Conservation (phyloP, 2,797 vertebrate species). For the Gymnocypris eckloni region DNA sequence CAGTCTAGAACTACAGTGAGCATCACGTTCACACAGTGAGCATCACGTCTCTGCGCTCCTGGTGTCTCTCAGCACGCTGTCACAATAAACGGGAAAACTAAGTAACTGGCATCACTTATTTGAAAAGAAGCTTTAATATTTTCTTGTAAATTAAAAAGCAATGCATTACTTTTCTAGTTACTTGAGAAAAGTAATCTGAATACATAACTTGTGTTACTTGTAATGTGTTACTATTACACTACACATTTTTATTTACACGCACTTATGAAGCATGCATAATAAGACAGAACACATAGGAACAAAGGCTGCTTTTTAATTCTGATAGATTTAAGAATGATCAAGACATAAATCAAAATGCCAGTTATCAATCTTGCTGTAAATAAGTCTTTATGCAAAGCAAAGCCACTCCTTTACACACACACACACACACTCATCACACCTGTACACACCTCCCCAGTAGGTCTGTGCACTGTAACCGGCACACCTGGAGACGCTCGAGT, state of each 20-base stretch:
- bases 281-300: neutral
- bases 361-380: neutral
- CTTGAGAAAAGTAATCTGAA: neutral
- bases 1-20: too few relatives aligned
- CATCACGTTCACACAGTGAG: too few relatives aligned
- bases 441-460: conserved; percentile 55
- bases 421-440: conserved; percentile 36
- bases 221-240: neutral
- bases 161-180: neutral
- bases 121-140: too few relatives aligned
- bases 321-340: neutral
- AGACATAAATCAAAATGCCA: conserved; percentile 3
- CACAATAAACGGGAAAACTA: too few relatives aligned
- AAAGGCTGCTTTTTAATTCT: neutral
- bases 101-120: too few relatives aligned
- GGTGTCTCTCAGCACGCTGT: too few relatives aligned
- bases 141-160: too few relatives aligned
- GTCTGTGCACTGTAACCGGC: conserved; percentile 57
- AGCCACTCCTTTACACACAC: neutral
- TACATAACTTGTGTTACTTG: neutral
- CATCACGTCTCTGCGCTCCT: too few relatives aligned
- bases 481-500: conserved; percentile 67
- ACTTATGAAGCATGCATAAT: neutral
- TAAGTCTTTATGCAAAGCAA: neutral
- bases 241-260: neutral